phyloP scores from a whole-genome alignment of 2,888 invertebrate genomes.

The Tenthredo notha region DNA sequence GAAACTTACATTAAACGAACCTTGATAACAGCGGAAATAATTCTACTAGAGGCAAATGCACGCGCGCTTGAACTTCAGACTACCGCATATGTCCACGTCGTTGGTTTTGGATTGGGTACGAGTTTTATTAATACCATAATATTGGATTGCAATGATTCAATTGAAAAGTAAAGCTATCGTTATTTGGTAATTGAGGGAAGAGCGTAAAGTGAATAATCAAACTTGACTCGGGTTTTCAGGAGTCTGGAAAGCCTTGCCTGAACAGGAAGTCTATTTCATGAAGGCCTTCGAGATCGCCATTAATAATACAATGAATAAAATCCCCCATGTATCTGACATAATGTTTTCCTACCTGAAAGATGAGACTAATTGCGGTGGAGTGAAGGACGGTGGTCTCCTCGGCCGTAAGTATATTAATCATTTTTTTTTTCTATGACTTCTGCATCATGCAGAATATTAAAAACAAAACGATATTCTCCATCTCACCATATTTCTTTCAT shows the following conservation, averaged over 20 bases:
- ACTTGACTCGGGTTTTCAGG: constrained; percentile 38
- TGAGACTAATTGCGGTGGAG: constrained; percentile 77
- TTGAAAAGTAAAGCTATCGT: background rate
- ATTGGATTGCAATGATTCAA: background rate
- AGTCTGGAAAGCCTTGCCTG: constrained; percentile 83
- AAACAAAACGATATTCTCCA: background rate
- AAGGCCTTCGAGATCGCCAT: constrained; percentile 83
- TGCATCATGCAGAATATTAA: background rate
- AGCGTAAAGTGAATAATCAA: background rate
- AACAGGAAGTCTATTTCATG: constrained; percentile 84
- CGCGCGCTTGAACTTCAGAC: constrained; percentile 80
- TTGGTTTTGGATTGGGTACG: constrained; percentile 81
- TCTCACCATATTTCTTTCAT: background rate
- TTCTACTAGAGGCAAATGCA: constrained; percentile 83
- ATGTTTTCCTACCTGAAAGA: constrained; percentile 84
- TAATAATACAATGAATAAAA: constrained; percentile 77
- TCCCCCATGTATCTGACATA: constrained; percentile 82
- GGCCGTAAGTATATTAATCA: constrained; percentile 66
- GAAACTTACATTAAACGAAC: constrained; percentile 75
- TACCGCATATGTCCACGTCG: constrained; percentile 83
- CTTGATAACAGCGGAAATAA: constrained; percentile 80
- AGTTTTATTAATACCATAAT: background rate
- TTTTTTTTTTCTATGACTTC: background rate
- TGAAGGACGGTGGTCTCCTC: constrained; percentile 78
- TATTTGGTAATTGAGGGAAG: background rate